Base-by-base conservation (phyloP, 2,888 invertebrate species). In the Drosophila phalerata region DNA sequence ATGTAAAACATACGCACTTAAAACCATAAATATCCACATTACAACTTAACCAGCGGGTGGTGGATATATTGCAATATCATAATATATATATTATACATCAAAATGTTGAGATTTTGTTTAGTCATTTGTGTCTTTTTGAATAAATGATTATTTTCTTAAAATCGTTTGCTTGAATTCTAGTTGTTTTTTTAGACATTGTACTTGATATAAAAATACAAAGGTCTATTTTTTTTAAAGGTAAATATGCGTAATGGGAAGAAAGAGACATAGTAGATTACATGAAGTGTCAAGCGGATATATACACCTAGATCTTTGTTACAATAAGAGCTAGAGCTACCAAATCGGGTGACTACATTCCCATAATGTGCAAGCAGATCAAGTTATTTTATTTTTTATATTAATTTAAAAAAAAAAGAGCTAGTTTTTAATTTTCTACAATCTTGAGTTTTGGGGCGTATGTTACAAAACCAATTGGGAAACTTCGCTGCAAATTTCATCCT, bases 11-110 rank as follows among this genome's bases (percentile, higher is more conserved):
- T 30, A 30, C 13, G 11, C 38, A 52, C 25, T 17, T 28, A 17
- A 17, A 40, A 11, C 17, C 5, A 28, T 40, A 10, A 11, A 28
- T 9, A 34, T 34, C 32, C 49, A 22, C 32, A 19, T 49, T 19
- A 49, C 13, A 32, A 34, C 19, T 42, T 62, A 57, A 61, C 38
- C 49, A 61, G 52, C 32, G 43, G 68, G 68, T 58, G 73, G 61
- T 34, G 19, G 34, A 32, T 19, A 49, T 9, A n/a, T 22, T 49
- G 49, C 34, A 34, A 49, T 49, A 49, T 13, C 17, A 17, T 17
- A 11, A 30, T 48, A n/a, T 45, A 28, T n/a, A 34, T 32, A 43
- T 25, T 3, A 9, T 25, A 45, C 13, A 25, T 13, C 17, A 19
- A 25, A 25, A n/a, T 25, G 6, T 28, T 47, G 15, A 47, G 15